Base-by-base conservation (phyloP, 2,113 vertebrate species). In the Coreoperca whiteheadi region DNA sequence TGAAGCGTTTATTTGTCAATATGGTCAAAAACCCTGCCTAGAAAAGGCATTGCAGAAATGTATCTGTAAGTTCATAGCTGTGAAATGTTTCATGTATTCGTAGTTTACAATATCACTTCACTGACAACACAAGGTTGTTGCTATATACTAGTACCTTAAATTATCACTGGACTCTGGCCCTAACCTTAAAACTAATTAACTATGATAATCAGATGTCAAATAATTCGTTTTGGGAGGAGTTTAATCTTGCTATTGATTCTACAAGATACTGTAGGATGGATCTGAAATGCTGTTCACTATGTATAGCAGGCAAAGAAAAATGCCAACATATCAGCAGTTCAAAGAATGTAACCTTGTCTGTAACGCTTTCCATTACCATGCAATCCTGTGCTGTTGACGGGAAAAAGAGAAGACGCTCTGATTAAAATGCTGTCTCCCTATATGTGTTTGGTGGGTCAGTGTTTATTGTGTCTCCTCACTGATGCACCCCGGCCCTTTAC, bases 401-500 rank as follows among this genome's bases (percentile, higher is more conserved):
- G 70, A 20, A 23, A 23, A 15, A 0, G 15, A 72, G 46, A 69
- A 23, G 12, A 20, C 11, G 51, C 11, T 76, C 37, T 59, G 69
- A 87, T 88, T 88, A 72, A 89, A 89, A 79, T 5, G 74, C 69
- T 0, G 11, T 34, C 71, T 57, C 37, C 51, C 32, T 7, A 16
- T 46, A 28, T 28, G 48, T 11, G 61, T 56, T 82, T 3, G 59
- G 59, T 15, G 34, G 69, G 71, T 81, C 76, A 43, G 56, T n/a
- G 77, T 78, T 63, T 71, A 56, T 83, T 82, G 72, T 53, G 43
- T 51, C 23, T 57, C 61, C 65, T 80, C 84, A 66, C 78, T 76
- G 76, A 86, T 71, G 74, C 80, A 50, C n/a, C 53, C 6, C 4
- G 0, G 9, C 84, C 82, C 91, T 90, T 87, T 69, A 76, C 66